Conservation (phyloP, 2,797 vertebrate species). For the Microchirus variegatus region DNA sequence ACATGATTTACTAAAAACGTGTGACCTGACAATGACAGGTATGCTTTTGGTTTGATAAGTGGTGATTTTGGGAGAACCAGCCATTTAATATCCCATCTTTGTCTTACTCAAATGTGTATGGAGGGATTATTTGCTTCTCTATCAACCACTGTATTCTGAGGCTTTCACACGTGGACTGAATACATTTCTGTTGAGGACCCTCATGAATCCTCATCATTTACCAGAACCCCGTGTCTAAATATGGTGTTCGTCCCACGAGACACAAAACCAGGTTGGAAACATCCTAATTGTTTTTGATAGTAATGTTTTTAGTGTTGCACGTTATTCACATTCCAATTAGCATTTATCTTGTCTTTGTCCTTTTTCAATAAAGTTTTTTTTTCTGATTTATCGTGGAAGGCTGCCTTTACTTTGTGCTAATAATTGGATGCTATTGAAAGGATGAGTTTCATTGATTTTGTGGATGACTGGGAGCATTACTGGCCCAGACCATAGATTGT, state of each 20-base stretch:
- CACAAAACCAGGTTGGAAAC: background rate
- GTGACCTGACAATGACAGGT: no score
- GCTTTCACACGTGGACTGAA: no score
- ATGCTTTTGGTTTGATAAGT: no score
- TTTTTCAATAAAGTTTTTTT: conserved; percentile 90
- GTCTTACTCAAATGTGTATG: no score
- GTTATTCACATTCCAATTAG: conserved; percentile 83
- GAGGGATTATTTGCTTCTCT: no score
- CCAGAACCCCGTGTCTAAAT: no score
- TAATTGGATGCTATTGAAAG: conserved; percentile 99
- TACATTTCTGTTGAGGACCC: no score
- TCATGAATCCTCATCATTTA: no score
- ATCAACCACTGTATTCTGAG: no score
- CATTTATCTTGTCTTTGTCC: conserved; percentile 84
- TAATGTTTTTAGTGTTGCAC: conserved; percentile 59
- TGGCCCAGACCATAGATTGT: conserved; percentile 89
- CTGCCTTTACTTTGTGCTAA: conserved; percentile 91
- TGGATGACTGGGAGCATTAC: conserved; percentile 92
- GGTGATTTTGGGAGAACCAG: no score
- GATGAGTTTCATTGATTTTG: conserved; percentile 98
- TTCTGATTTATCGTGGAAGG: conserved; percentile 91
- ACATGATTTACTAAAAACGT: no score
- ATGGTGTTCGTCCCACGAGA: conserved; percentile 9
- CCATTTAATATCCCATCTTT: no score
- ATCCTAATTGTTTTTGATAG: conserved; percentile 39